Evolutionary conservation across 2,113 vertebrate genomes (phyloP).

Genomic region (Steatornis caripensis): DNA sequence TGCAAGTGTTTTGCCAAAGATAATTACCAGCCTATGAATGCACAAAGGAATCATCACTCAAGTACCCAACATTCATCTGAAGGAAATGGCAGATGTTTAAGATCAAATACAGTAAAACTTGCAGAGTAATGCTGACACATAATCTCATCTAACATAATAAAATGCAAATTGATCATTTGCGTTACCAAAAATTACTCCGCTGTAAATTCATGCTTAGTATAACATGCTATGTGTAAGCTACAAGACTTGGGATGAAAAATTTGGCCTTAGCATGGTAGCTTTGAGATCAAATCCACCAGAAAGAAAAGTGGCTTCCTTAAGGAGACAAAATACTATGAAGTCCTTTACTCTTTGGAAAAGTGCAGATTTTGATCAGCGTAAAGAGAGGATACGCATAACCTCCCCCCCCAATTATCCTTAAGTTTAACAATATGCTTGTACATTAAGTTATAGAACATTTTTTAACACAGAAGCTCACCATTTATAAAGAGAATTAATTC

Average conservation of each 20-base stretch:
- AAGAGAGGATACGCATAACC: background rate
- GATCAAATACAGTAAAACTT: background rate
- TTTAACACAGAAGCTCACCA: background rate
- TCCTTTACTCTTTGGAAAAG: background rate
- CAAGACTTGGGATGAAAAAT: background rate
- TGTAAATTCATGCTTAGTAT: background rate
- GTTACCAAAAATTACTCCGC: background rate
- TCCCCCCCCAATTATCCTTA: background rate
- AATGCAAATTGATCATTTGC: background rate
- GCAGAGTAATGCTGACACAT: background rate
- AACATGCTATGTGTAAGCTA: background rate
- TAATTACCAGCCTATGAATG: background rate
- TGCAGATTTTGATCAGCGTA: background rate
- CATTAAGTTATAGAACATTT: background rate
- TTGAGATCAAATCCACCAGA: background rate
- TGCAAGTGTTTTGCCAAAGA: background rate
- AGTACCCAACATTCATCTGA: background rate
- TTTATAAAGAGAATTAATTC: background rate
- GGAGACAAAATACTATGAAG: background rate
- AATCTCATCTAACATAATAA: background rate
- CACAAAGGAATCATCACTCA: background rate
- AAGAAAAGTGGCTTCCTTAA: background rate
- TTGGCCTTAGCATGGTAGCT: background rate
- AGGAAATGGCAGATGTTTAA: background rate
- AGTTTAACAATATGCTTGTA: background rate